phyloP scores from a whole-genome alignment of 2,113 vertebrate species.

The Poecile atricapillus region DNA sequence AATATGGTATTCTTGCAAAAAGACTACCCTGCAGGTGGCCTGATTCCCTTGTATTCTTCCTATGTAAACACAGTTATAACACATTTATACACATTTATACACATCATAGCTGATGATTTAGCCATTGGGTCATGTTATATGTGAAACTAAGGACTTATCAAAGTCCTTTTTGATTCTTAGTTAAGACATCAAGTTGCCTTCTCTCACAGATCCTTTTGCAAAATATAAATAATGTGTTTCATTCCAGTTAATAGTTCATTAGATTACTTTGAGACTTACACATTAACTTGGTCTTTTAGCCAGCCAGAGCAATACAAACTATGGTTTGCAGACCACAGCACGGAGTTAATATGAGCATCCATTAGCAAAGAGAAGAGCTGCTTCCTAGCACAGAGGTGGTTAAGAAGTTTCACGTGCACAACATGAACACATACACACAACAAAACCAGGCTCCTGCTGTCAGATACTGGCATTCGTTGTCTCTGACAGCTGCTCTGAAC shows the following conservation, averaged over 20 bases:
- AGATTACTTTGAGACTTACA: background rate
- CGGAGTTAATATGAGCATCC: background rate
- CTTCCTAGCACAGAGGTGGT: accelerated
- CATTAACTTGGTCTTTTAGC: background rate
- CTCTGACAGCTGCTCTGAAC: conserved; percentile 43
- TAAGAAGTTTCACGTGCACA: background rate
- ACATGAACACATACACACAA: background rate
- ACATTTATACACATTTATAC: background rate
- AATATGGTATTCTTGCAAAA: background rate
- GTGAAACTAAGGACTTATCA: background rate
- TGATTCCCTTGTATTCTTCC: background rate
- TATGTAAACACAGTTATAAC: background rate
- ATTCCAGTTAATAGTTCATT: background rate
- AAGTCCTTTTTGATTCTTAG: background rate
- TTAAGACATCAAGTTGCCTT: background rate
- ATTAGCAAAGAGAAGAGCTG: background rate
- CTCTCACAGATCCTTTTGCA: background rate
- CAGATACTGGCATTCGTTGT: background rate
- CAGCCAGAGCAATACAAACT: background rate
- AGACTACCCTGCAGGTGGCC: background rate
- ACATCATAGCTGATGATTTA: background rate
- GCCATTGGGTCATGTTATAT: background rate
- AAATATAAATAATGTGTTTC: background rate
- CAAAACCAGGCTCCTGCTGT: background rate
- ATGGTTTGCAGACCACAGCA: background rate